A percentile compares a stretch with the other conserved stretches of the same genome.
Evolutionary conservation across 2,797 vertebrate genomes (phyloP).

Genomic region (Onychomys torridus): DNA sequence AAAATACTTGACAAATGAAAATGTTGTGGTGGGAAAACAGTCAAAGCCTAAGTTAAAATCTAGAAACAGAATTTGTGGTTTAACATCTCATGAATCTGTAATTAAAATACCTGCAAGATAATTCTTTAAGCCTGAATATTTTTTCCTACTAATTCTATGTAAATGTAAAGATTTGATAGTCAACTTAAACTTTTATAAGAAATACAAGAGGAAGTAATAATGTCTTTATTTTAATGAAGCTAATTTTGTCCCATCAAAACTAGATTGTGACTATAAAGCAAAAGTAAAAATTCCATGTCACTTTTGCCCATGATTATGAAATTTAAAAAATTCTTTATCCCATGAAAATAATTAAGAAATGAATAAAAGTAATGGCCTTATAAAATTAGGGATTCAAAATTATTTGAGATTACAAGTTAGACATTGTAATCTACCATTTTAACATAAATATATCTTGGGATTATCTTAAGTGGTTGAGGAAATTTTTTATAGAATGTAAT

Average conservation of each 20-base stretch:
- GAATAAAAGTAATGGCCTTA: neutral
- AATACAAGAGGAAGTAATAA: neutral
- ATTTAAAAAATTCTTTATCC: neutral
- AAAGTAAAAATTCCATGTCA: neutral
- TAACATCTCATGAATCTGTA: neutral
- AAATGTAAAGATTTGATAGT: neutral
- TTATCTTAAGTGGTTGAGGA: neutral
- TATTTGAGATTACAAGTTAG: neutral
- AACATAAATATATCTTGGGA: neutral
- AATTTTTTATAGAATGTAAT: neutral
- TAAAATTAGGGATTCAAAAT: neutral
- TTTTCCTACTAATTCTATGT: neutral
- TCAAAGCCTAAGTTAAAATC: neutral
- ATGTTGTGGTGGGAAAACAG: neutral
- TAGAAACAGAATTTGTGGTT: neutral
- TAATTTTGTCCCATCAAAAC: neutral
- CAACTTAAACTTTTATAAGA: neutral
- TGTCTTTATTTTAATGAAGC: neutral
- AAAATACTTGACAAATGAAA: constrained; percentile 38
- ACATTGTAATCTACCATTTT: neutral
- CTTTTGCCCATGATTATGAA: neutral
- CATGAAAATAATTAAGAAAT: neutral
- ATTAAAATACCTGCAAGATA: neutral
- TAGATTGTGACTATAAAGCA: neutral
- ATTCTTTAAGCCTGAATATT: neutral